Conservation (phyloP, 2,888 invertebrate genomes). For the Eupithecia vulgata region DNA sequence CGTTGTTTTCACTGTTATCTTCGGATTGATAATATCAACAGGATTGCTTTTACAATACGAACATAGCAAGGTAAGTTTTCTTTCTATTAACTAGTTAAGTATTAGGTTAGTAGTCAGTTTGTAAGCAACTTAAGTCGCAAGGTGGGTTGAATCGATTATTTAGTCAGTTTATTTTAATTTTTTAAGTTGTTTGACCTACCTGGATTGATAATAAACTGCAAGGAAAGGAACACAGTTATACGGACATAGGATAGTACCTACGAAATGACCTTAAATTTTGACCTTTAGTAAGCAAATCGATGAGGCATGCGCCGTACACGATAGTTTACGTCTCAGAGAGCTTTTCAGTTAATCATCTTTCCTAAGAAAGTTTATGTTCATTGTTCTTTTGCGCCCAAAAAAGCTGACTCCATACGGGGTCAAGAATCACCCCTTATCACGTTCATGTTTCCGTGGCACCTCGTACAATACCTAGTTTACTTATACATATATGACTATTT, state of each 20-base stretch:
- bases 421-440: background rate
- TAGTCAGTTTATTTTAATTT: background rate
- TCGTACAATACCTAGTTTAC: background rate
- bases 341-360: slow-evolving; percentile 4
- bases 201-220: too few species aligned
- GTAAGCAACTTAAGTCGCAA: background rate
- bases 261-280: background rate
- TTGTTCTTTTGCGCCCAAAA: background rate
- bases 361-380: background rate
- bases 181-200: background rate
- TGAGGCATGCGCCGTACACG: slow-evolving; percentile 40
- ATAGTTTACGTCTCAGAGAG: slow-evolving; percentile 11
- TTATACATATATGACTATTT: too few species aligned
- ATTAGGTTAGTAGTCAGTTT: background rate
- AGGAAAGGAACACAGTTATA: background rate
- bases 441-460: background rate
- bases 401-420: background rate
- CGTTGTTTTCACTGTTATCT: slow-evolving; percentile 11
- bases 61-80: slow-evolving; percentile 1
- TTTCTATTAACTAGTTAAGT: background rate
- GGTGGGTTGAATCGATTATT: background rate
- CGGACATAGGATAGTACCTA: background rate
- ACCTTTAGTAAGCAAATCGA: slow-evolving; percentile 35
- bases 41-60: slow-evolving; percentile 8
- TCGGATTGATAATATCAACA: slow-evolving; percentile 10